Conservation (phyloP, 2,113 vertebrate species). For the Raja brachyura region DNA sequence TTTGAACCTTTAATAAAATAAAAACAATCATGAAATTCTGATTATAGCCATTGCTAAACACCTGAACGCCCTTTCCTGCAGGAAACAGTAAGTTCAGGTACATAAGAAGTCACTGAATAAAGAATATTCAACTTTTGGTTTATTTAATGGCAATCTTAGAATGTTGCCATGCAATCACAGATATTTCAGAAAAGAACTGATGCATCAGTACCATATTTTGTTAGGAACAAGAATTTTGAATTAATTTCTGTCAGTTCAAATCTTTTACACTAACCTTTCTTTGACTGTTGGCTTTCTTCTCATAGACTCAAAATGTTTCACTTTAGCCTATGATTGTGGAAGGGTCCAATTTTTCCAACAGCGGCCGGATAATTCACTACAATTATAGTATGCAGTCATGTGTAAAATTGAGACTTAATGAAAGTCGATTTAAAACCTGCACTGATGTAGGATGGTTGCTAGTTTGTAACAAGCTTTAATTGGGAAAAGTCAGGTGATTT, state of each 20-base stretch:
- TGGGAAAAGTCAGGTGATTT: neutral
- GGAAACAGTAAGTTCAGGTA: neutral
- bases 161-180: neutral
- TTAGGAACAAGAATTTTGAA: neutral
- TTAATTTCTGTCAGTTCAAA: neutral
- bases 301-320: neutral
- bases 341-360: neutral
- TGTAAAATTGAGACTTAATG: conserved; percentile 21
- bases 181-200: neutral
- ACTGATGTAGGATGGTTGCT: neutral
- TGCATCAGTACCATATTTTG: neutral
- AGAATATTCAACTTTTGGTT: neutral
- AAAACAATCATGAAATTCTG: neutral
- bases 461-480: neutral
- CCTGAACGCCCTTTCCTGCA: neutral
- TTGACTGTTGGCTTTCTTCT: neutral
- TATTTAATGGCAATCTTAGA: neutral
- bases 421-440: neutral
- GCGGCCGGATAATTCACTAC: neutral
- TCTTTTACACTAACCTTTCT: neutral
- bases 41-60: neutral
- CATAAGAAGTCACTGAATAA: neutral
- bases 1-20: no score
- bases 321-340: neutral
- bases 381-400: neutral